These are phyloP conservation scores for Clunio marinus DNA, from an alignment of 2,888 invertebrate species.

Conservation along the genomic window DNA sequence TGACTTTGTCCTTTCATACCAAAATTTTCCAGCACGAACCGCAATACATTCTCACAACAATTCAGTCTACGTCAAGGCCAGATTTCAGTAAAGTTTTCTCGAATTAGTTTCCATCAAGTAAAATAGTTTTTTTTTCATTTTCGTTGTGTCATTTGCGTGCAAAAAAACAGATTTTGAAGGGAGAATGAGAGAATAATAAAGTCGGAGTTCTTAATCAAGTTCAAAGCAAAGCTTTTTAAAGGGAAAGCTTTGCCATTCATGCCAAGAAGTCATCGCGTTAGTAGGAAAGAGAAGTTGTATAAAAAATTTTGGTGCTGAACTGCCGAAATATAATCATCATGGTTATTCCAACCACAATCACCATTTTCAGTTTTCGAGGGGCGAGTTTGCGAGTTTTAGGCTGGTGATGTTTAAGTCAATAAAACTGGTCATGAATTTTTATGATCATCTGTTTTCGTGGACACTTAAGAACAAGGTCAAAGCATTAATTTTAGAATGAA, in stretches of 20 bases:
- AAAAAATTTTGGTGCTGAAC: too few relatives aligned
- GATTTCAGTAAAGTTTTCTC: slow-evolving; percentile 16
- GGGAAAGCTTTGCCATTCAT: neutral
- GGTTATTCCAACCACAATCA: too few relatives aligned
- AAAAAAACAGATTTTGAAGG: neutral
- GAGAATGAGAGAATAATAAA: neutral
- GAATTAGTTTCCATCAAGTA: neutral
- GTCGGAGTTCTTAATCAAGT: slow-evolving; percentile 4
- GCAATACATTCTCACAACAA: slow-evolving; percentile 6
- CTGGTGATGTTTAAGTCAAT: neutral
- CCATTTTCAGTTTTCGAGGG: slow-evolving; percentile 19
- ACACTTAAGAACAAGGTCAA: slow-evolving; percentile 5
- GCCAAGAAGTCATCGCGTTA: neutral
- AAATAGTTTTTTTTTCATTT: slow-evolving; percentile 4
- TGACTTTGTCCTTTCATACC: slow-evolving; percentile 1
- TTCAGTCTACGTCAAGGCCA: slow-evolving; percentile 23
- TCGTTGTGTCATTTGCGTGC: slow-evolving; percentile 12
- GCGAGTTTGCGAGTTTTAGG: neutral
- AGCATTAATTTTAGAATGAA: neutral
- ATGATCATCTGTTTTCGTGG: neutral
- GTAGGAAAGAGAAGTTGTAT: neutral
- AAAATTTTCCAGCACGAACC: neutral
- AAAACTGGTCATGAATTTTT: slow-evolving; percentile 4
- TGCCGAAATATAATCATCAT: too few relatives aligned
- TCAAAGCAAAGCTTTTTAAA: neutral